Evolutionary conservation across 2,888 invertebrate species (phyloP).

Genomic region (Pecten maximus): DNA sequence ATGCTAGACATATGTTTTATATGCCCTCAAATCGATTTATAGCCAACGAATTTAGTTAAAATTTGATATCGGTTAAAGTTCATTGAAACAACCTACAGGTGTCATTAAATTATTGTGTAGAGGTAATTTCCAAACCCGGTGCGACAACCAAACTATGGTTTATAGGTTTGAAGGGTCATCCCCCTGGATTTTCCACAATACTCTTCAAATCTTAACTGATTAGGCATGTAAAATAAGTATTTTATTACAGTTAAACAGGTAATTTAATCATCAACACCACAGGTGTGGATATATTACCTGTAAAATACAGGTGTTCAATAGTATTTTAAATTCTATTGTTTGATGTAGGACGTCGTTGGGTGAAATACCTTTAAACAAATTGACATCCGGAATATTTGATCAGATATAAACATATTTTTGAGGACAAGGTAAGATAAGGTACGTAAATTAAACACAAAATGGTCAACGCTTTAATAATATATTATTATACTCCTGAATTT

Average conservation of each 20-base stretch:
- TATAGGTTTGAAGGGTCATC: slow-evolving; percentile 20
- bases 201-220: slow-evolving; percentile 18
- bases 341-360: neutral
- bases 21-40: neutral
- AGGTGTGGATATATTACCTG: slow-evolving; percentile 14
- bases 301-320: slow-evolving; percentile 24
- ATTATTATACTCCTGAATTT: neutral
- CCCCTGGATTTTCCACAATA: neutral
- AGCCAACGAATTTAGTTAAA: neutral
- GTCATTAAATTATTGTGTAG: neutral
- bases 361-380: neutral
- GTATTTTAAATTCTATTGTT: neutral
- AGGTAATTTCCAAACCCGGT: slow-evolving; percentile 12
- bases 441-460: neutral
- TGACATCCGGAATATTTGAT: neutral
- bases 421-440: neutral
- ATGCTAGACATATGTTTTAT: neutral
- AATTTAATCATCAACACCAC: slow-evolving; percentile 32
- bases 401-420: neutral
- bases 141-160: slow-evolving; percentile 6
- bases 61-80: slow-evolving; percentile 24
- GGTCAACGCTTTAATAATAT: neutral
- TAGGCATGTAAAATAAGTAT: slow-evolving; percentile 23
- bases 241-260: slow-evolving; percentile 25
- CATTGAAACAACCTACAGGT: slow-evolving; percentile 4